phyloP scores from a whole-genome alignment of 2,888 invertebrate species.

The Andrena praecox region DNA sequence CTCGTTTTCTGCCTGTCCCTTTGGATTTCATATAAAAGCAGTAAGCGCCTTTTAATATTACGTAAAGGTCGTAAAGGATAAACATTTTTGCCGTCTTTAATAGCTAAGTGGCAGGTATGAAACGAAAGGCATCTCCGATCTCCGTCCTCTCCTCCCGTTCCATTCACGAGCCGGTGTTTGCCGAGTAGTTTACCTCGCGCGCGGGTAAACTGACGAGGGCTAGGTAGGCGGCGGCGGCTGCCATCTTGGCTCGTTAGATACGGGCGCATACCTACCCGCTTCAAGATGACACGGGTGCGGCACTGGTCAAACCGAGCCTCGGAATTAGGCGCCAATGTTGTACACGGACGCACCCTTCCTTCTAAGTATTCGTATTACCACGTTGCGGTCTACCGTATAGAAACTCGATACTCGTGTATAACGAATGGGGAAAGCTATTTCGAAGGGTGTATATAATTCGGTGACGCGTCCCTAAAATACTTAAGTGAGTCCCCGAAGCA shows the following conservation, averaged over 20 bases:
- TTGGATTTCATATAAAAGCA: not conserved
- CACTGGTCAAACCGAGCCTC: conserved; percentile 56
- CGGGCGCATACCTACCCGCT: conserved; percentile 59
- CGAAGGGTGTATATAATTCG: conserved; percentile 55
- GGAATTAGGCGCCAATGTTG: conserved; percentile 71
- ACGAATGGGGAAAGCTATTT: conserved; percentile 53
- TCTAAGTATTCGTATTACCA: conserved; percentile 50
- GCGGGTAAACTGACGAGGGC: conserved; percentile 54
- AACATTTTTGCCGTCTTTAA: conserved; percentile 11
- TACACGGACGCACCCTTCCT: conserved; percentile 58
- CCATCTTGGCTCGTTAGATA: conserved; percentile 72
- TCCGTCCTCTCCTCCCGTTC: conserved; percentile 23
- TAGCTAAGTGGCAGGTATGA: conserved; percentile 31
- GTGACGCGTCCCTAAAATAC: conserved; percentile 43
- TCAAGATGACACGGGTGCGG: conserved; percentile 69
- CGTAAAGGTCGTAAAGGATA: conserved; percentile 2
- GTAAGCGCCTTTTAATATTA: conserved; percentile 1
- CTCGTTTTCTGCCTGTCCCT: not conserved
- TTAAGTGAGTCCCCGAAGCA: not conserved
- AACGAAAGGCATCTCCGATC: conserved; percentile 31
- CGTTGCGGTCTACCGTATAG: conserved; percentile 47
- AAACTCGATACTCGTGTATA: conserved; percentile 64
- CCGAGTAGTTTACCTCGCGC: conserved; percentile 56
- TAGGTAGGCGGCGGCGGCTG: conserved; percentile 45
- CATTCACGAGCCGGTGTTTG: conserved; percentile 59